Percentiles rank a stretch among this genome's conserved stretches.
Evolutionary conservation across 2,797 vertebrate genomes (phyloP).

Genomic region (Micrastur ruficollis): DNA sequence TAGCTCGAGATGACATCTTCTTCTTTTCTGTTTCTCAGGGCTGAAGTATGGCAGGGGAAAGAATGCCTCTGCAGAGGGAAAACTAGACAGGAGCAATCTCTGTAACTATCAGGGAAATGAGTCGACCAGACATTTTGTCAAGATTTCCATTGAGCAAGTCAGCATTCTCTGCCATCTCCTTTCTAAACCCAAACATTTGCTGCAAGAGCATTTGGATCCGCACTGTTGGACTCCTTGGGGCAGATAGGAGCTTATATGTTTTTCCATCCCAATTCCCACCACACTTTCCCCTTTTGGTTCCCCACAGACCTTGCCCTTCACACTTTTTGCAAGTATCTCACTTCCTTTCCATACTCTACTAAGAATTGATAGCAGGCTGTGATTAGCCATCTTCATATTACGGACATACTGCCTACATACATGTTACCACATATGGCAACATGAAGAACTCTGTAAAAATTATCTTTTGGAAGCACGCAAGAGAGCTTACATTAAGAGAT

Average conservation of each 20-base stretch:
- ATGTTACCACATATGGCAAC: rapidly evolving
- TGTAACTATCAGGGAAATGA: not conserved
- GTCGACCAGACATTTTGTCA: not conserved
- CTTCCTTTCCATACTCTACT: not conserved
- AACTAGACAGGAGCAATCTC: not conserved
- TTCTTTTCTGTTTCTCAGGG: constrained; percentile 9
- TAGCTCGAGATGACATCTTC: constrained; percentile 36
- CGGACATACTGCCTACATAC: rapidly evolving
- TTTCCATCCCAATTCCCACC: not conserved
- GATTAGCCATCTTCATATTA: not conserved
- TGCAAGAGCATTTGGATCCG: not conserved
- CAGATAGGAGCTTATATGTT: not conserved
- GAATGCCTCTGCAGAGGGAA: not conserved
- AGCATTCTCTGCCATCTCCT: not conserved
- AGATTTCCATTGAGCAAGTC: not conserved
- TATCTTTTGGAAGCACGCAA: not conserved
- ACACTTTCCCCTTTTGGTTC: not conserved
- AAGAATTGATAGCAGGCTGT: not conserved
- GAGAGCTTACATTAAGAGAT: not conserved
- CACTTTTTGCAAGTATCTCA: not conserved
- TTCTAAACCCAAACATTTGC: not conserved
- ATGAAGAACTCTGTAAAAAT: not conserved
- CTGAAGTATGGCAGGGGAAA: not conserved
- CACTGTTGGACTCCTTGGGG: not conserved
- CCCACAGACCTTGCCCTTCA: not conserved